Base-by-base conservation (phyloP, 2,797 vertebrate genomes). In the Coilia nasus region DNA sequence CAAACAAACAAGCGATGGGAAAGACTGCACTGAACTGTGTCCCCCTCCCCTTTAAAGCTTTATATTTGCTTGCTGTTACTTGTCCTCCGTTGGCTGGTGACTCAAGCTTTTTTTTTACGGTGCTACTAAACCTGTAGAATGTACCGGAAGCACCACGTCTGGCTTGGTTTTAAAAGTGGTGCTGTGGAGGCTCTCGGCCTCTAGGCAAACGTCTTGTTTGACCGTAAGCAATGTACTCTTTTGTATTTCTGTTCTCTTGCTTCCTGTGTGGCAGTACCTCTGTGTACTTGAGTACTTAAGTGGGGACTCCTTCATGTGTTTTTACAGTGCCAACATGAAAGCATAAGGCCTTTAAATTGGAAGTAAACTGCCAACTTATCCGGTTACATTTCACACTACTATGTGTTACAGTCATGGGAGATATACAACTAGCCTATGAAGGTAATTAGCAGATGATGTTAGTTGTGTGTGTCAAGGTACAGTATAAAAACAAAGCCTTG, bases 41-140 rank as follows among this genome's bases (percentile, higher is more conserved):
- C 41, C 31, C 2, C 35, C 59, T 83, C 81, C 81, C 88, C 91
- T 93, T 91, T 92, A 90, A 94, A 95, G 95, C 95, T 95, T 96
- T 94, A 94, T 84, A 91, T 91, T 71, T 67, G 81, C 23, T 71
- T 56, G 17, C 80, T 92, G 90, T 95, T 93, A 90, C 92, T 93
- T 94, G 81, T 89, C 93, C 91, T 87, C 87, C 91, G 67, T 59
- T 56, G 94, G 92, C 92, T 94, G 93, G 93, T 94, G 93, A 92
- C 93, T 90, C 88, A 92, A 94, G 94, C 94, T 96, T 96, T 94
- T 93, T 94, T 96, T 96, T 94, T 93, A 92, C 95, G 96, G 96
- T 97, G 96, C 96, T 97, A 96, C 95, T 93, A 92, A 92, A 94
- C 94, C 90, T 94, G 91, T 95, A 94, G 93, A 91, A 95, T 92